A percentile compares a stretch with the other conserved stretches of the same genome.
Evolutionary conservation across 2,797 vertebrate genomes (phyloP).

Genomic region (Coendou prehensilis): DNA sequence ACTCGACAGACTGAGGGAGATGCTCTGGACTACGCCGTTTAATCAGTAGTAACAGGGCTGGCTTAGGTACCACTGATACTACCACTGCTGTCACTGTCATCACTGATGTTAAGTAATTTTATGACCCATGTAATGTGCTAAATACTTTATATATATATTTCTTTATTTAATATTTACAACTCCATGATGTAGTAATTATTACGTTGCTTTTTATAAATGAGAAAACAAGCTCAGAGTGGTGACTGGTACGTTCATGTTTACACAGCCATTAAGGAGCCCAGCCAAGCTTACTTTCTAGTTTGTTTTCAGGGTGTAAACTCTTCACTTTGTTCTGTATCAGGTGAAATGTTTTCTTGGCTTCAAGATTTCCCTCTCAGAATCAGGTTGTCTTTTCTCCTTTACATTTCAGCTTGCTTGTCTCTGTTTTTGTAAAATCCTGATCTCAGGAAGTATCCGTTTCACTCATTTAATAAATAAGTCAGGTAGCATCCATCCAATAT

Average conservation of each 20-base stretch:
- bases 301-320: background rate
- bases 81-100: background rate
- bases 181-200: background rate
- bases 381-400: background rate
- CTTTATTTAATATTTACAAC: slow-evolving; percentile 10
- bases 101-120: background rate
- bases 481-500: background rate
- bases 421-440: background rate
- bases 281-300: background rate
- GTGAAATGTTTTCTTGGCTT: slow-evolving; percentile 24
- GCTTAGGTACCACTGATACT: too few relatives aligned
- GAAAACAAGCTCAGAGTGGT: background rate
- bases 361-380: background rate
- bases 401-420: background rate
- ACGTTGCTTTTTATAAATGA: background rate
- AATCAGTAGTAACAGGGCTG: background rate
- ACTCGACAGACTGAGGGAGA: background rate
- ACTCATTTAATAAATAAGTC: background rate
- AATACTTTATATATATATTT: background rate
- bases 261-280: background rate
- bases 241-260: background rate
- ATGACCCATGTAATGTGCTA: background rate
- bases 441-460: background rate
- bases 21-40: background rate
- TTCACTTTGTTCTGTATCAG: background rate